These are phyloP conservation scores for Pelvicachromis taeniatus DNA, from an alignment of 2,113 vertebrate species.

Conservation along the genomic window DNA sequence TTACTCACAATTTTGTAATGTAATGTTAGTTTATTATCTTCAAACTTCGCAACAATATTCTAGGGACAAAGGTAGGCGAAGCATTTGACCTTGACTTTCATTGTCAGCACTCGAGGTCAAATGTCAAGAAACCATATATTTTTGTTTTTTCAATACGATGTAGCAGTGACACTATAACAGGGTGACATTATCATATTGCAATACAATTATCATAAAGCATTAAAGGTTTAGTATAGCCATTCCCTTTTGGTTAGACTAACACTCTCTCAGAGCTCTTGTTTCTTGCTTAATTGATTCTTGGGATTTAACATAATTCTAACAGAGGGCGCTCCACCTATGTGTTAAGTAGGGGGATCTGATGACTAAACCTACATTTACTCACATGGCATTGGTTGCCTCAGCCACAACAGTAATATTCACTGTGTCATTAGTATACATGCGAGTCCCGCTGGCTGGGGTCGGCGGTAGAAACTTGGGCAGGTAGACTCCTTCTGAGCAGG, in stretches of 20 bases:
- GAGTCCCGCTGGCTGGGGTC: constrained; percentile 20
- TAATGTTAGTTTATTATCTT: neutral
- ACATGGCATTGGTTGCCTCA: neutral
- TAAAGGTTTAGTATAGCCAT: neutral
- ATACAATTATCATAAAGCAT: neutral
- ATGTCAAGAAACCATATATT: neutral
- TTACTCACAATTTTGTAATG: neutral
- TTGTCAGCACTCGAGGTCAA: neutral
- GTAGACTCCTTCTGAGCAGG: constrained; percentile 19
- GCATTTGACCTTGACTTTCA: neutral
- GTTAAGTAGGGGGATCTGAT: fast-evolving
- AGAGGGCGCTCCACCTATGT: fast-evolving
- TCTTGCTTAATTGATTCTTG: neutral
- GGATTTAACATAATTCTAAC: neutral
- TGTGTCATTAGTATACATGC: neutral
- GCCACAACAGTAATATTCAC: constrained; percentile 7
- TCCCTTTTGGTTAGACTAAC: neutral
- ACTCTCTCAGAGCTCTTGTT: neutral
- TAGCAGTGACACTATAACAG: fast-evolving
- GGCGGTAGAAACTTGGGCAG: constrained; percentile 39
- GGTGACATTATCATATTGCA: neutral
- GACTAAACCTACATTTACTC: neutral
- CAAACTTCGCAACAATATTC: neutral
- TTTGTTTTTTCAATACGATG: neutral
- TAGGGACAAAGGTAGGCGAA: no score